phyloP scores from a whole-genome alignment of 2,888 invertebrate species.

The Lysandra coridon region DNA sequence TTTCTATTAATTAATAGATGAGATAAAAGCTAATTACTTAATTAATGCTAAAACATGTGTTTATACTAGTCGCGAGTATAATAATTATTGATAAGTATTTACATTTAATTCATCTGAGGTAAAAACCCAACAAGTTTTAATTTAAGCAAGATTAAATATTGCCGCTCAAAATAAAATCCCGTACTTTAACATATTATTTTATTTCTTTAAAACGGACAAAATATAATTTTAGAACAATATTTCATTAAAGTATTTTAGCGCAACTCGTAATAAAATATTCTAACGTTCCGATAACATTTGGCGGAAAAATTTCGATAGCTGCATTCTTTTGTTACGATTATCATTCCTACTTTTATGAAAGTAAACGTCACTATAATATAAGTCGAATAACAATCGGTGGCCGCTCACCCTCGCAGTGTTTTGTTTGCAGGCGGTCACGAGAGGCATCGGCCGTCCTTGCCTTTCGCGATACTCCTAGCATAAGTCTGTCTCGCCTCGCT shows the following conservation, averaged over 20 bases:
- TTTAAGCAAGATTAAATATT: no score
- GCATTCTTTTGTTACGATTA: conserved; percentile 63
- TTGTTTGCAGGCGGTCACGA: conserved; percentile 62
- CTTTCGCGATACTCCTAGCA: conserved; percentile 51
- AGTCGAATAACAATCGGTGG: conserved; percentile 68
- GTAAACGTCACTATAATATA: conserved; percentile 55
- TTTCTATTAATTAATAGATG: neutral
- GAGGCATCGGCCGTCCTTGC: conserved; percentile 55
- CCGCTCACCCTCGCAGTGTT: conserved; percentile 62
- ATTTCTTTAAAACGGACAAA: neutral
- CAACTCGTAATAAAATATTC: neutral
- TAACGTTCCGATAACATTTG: neutral
- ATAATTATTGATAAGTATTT: no score
- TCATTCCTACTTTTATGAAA: conserved; percentile 55
- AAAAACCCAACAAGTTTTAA: no score
- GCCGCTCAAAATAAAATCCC: no score
- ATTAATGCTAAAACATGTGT: no score
- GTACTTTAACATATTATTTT: neutral
- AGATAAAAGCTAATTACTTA: no score
- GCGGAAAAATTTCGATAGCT: conserved; percentile 46
- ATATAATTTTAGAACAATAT: neutral
- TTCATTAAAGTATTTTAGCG: neutral
- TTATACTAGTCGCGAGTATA: no score
- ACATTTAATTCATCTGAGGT: no score
- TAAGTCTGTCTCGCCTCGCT: conserved; percentile 57